phyloP scores from a whole-genome alignment of 2,888 invertebrate species.

The Aphelenchoides bicaudatus region DNA sequence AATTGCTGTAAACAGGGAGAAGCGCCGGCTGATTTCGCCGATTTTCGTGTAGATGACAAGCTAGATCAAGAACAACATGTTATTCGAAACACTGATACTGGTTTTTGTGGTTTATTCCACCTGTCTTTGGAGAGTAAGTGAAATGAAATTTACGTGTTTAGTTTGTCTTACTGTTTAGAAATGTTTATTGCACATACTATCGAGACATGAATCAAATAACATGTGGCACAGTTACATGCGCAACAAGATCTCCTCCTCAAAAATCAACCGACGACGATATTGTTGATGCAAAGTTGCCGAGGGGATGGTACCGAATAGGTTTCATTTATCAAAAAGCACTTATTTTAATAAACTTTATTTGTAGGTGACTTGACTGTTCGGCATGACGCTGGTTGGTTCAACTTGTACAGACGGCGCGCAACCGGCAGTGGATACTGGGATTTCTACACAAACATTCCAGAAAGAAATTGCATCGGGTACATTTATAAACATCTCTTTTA shows the following conservation, averaged over 20 bases:
- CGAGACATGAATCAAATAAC: conserved; percentile 57
- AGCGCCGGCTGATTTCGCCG: too few species aligned
- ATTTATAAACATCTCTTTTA: conserved; percentile 1
- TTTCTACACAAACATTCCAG: conserved; percentile 59
- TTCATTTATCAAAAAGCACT: too few species aligned
- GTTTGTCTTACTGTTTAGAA: too few species aligned
- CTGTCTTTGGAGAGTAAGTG: too few species aligned
- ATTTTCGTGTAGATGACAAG: too few species aligned
- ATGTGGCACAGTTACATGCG: conserved; percentile 57
- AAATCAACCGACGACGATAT: conserved; percentile 45
- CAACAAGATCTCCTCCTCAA: conserved; percentile 48
- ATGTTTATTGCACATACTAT: conserved; percentile 59
- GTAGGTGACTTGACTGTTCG: conserved; percentile 44
- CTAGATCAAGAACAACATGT: too few species aligned
- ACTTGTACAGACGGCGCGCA: conserved; percentile 53
- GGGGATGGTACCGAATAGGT: conserved; percentile 59
- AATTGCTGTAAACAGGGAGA: too few species aligned
- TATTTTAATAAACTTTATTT: too few species aligned
- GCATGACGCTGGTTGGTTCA: conserved; percentile 56
- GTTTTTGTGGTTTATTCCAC: too few species aligned
- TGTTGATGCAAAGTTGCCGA: conserved; percentile 53
- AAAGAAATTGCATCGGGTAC: conserved; percentile 58
- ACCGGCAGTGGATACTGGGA: conserved; percentile 59
- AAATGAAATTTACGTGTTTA: too few species aligned
- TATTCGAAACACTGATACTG: too few species aligned